phyloP scores from a whole-genome alignment of 2,797 vertebrate species.

The Coilia nasus region DNA sequence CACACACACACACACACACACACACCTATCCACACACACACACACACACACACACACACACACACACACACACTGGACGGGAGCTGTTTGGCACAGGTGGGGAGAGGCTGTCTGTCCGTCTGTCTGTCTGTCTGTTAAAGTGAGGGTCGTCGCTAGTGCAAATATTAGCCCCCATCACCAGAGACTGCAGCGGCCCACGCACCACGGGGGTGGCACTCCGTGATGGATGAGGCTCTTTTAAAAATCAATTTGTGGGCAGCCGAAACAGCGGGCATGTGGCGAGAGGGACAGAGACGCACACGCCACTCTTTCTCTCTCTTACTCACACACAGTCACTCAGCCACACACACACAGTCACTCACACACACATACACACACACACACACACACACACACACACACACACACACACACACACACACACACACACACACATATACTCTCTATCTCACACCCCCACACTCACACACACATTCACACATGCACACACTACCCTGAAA shows the following conservation, averaged over 20 bases:
- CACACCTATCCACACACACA: background rate
- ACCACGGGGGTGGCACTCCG: conserved; percentile 61
- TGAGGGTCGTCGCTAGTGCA: conserved; percentile 64
- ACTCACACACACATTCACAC: conserved; percentile 1
- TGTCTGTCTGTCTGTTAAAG: conserved; percentile 62
- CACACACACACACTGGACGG: conserved; percentile 55
- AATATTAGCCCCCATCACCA: conserved; percentile 68
- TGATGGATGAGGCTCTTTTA: conserved; percentile 70
- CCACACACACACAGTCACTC: no score
- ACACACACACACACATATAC: background rate
- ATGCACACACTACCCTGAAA: background rate
- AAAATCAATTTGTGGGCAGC: conserved; percentile 64
- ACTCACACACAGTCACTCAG: background rate
- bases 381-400: no score
- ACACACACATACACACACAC: no score
- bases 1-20: conserved; percentile 22
- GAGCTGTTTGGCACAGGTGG: conserved; percentile 53
- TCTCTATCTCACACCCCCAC: background rate
- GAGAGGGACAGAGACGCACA: conserved; percentile 43
- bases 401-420: no score
- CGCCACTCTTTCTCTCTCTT: background rate
- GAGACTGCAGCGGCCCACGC: background rate
- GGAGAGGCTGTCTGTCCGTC: conserved; percentile 62
- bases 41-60: conserved; percentile 20
- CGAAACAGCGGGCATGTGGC: conserved; percentile 48